phyloP scores from a whole-genome alignment of 2,888 invertebrate species.

The Dinocampus coccinellae region DNA sequence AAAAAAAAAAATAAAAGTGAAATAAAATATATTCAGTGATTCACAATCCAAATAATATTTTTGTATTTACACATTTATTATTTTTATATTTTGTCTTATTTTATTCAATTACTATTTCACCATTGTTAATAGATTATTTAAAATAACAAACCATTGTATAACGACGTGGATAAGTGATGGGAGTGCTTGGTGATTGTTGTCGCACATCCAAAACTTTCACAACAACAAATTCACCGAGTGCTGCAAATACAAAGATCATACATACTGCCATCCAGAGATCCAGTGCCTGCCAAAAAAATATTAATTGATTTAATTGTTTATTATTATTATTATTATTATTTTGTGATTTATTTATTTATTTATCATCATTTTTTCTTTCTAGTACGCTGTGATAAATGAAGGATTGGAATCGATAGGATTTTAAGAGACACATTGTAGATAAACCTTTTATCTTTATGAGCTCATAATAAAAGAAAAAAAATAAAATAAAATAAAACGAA shows the following conservation, averaged over 20 bases:
- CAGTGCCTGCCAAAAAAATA: slow-evolving; percentile 74
- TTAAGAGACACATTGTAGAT: no score
- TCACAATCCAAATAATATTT: neutral
- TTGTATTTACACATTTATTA: neutral
- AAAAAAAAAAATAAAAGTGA: slow-evolving; percentile 22
- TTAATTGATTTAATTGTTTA: slow-evolving; percentile 11
- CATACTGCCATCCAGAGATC: slow-evolving; percentile 92
- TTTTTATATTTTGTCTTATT: slow-evolving; percentile 1
- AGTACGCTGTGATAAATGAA: no score
- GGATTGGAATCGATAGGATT: no score
- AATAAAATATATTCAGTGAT: neutral
- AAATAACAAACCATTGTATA: slow-evolving; percentile 54
- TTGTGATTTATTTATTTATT: no score
- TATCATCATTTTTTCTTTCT: no score
- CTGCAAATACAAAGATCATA: slow-evolving; percentile 88
- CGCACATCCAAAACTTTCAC: slow-evolving; percentile 85
- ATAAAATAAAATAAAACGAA: no score
- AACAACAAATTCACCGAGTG: slow-evolving; percentile 85
- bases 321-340: neutral
- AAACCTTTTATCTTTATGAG: no score
- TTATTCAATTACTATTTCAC: neutral
- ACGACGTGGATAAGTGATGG: slow-evolving; percentile 50
- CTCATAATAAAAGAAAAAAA: no score
- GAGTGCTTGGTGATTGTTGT: slow-evolving; percentile 72
- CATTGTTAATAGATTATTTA: neutral